Conservation (phyloP, 2,888 invertebrate species). For the Hydrotaea diabolus region DNA sequence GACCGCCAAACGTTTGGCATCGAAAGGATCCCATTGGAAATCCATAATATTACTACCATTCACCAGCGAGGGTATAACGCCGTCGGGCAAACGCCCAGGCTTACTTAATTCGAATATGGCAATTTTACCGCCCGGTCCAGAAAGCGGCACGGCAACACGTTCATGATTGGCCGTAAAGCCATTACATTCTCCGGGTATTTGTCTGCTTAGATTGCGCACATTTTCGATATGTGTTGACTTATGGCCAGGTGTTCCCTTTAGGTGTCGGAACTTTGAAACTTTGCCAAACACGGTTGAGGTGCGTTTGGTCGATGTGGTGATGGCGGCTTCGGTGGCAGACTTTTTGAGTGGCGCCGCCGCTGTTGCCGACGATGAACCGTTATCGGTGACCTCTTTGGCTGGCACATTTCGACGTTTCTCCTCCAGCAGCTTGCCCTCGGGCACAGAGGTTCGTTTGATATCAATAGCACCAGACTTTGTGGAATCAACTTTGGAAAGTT, state of each 20-base stretch:
- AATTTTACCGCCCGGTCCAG: conserved; percentile 94
- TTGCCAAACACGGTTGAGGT: conserved; percentile 93
- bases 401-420: conserved; percentile 75
- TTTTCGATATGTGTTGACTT: conserved; percentile 96
- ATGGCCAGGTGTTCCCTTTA: conserved; percentile 94
- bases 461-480: conserved; percentile 73
- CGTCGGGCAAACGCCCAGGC: conserved; percentile 89
- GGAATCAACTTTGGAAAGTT: conserved; percentile 81
- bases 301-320: conserved; percentile 86
- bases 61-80: conserved; percentile 92
- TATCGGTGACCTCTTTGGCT: conserved; percentile 74
- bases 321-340: conserved; percentile 81
- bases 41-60: conserved; percentile 95
- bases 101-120: conserved; percentile 91
- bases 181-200: conserved; percentile 96
- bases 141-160: conserved; percentile 93
- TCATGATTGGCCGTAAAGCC: conserved; percentile 94
- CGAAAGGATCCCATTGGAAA: conserved; percentile 97
- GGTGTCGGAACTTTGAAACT: conserved; percentile 95
- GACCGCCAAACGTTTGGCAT: conserved; percentile 89
- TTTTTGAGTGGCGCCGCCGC: conserved; percentile 74
- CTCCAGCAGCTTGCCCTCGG: conserved; percentile 77
- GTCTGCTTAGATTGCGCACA: conserved; percentile 92
- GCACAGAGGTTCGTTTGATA: conserved; percentile 78
- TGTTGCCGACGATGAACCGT: conserved; percentile 69